Percentiles rank a stretch among this genome's conserved stretches.
These are phyloP conservation scores for Geodia barretti DNA, from an alignment of 37 sponge, comb jelly and placozoan species.

Conservation along the genomic window DNA sequence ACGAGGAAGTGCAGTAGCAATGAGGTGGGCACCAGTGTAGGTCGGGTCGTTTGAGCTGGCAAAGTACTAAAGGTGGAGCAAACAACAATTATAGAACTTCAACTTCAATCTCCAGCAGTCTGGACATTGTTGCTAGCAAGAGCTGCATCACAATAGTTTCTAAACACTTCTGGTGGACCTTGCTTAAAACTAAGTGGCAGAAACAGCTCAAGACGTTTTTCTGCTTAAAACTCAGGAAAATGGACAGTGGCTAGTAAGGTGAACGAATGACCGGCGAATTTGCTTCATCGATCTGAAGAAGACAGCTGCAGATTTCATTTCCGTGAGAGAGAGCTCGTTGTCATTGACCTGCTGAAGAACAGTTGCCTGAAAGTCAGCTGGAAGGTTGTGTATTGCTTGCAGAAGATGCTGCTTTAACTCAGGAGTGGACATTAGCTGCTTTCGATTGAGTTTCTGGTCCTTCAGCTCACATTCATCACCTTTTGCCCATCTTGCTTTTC, in stretches of 20 bases:
- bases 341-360: background rate
- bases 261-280: background rate
- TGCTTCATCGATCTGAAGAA: background rate
- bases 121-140: background rate
- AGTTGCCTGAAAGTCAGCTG: background rate
- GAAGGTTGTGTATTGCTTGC: conserved; percentile 1
- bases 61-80: background rate
- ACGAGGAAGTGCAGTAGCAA: background rate
- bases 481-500: background rate
- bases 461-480: background rate
- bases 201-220: background rate
- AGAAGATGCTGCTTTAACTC: conserved; percentile 20
- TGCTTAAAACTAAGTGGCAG: background rate
- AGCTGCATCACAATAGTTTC: background rate
- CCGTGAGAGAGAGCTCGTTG: background rate
- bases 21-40: background rate
- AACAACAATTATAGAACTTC: background rate
- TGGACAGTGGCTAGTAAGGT: background rate
- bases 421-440: background rate
- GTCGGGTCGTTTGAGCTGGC: background rate
- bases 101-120: background rate
- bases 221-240: background rate
- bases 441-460: conserved; percentile 12
- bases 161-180: background rate
- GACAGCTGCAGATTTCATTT: background rate